Base-by-base conservation (phyloP, 2,113 vertebrate genomes). In the Zosterops borbonicus region DNA sequence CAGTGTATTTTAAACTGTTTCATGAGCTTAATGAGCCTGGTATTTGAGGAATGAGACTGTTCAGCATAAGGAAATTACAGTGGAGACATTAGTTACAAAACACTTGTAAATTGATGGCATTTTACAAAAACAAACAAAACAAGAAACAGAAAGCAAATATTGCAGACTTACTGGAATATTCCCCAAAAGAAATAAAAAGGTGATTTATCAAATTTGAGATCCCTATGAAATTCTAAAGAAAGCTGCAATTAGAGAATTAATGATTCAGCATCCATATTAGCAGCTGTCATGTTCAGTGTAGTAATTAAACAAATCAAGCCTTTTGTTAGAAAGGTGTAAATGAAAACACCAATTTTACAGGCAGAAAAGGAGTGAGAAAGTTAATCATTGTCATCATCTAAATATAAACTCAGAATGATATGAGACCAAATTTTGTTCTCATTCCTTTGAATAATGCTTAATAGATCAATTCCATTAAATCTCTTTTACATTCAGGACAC, bases 31-130 rank as follows among this genome's bases (percentile, higher is more conserved):
- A 49, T 42, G 62, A 88, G 65, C 19, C 75, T 87, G 74, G 65
- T 79, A 67, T 85, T 92, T 90, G 75, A 91, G 70, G 90, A 85
- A 93, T 49, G 28, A 79, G 18, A 62, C n/a, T 76, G 75, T 79
- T 94, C 67, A 80, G 70, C 59, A 68, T 23, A 75, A 85, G 67
- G 22, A 84, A 91, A 83, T 75, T 62, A 76, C 78, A 65, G 53
- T 44, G 41, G 33, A 89, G 74, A 80, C 60, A 41, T 87, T 50
- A 76, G 65, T 79, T 75, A 89, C 15, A 73, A 84, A 60, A 71
- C 9, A 49, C 52, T 71, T 79, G 14, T 44, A 64, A 75, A 90
- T 24, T 52, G 49, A 47, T 80, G 55, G 58, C 39, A 58, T 89
- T 59, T 74, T 35, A 49, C 16, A 70, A 79, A 78, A 82, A 25